Evolutionary conservation across 2,113 vertebrate genomes (phyloP).

Genomic region (Atlantisia rogersi): DNA sequence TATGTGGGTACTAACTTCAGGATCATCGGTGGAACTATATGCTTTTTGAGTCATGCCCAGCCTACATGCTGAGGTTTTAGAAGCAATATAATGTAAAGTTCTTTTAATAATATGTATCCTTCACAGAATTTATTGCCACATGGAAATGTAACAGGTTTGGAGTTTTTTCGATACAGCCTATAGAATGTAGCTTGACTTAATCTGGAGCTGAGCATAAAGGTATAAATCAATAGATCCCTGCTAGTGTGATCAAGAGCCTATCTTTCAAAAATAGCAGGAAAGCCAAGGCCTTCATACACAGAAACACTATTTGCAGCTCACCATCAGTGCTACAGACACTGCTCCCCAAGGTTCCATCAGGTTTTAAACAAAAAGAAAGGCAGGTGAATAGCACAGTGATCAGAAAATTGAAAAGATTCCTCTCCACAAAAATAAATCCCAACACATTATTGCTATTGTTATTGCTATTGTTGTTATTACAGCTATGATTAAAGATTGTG

Average conservation of each 20-base stretch:
- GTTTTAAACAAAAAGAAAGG: constrained; percentile 55
- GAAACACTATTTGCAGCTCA: constrained; percentile 39
- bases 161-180: not conserved
- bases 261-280: constrained; percentile 56
- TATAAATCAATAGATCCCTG: constrained; percentile 68
- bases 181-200: constrained; percentile 30
- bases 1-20: not conserved
- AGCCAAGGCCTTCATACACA: not conserved
- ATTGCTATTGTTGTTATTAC: not conserved
- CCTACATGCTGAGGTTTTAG: not conserved
- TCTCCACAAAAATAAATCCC: not conserved
- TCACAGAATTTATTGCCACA: constrained; percentile 10
- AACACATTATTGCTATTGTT: not conserved
- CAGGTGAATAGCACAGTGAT: constrained; percentile 57
- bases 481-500: not conserved
- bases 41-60: not conserved
- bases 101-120: not conserved
- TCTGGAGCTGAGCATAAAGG: constrained; percentile 30
- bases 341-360: constrained; percentile 41
- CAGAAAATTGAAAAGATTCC: constrained; percentile 48
- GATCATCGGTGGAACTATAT: not conserved
- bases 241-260: constrained; percentile 39
- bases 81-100: not conserved
- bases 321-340: constrained; percentile 34
- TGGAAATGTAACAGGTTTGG: not conserved